These are phyloP conservation scores for Pipistrellus pipistrellus DNA, from an alignment of 2,797 vertebrate genomes.

Conservation along the genomic window DNA sequence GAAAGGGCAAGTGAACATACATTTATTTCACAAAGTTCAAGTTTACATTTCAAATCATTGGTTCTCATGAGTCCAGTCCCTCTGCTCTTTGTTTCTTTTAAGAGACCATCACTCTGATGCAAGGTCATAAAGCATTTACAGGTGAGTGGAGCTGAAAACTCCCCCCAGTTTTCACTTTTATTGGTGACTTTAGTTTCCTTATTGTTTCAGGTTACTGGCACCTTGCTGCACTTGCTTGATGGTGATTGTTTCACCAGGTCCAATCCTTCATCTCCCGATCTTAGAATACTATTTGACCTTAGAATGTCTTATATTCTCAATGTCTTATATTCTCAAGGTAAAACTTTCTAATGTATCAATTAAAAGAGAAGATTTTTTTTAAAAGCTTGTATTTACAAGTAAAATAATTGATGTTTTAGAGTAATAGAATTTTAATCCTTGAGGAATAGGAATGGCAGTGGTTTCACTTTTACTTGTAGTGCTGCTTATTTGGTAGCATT, in stretches of 20 bases:
- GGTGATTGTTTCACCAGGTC: conserved; percentile 93
- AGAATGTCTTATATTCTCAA: conserved; percentile 95
- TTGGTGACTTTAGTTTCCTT: background rate
- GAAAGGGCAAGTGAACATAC: no score
- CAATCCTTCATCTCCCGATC: conserved; percentile 89
- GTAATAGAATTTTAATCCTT: conserved; percentile 10
- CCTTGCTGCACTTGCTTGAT: conserved; percentile 93
- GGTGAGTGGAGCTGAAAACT: background rate
- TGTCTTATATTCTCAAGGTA: conserved; percentile 94
- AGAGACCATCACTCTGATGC: background rate
- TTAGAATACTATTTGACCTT: conserved; percentile 96
- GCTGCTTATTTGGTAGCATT: no score
- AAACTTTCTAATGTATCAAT: background rate
- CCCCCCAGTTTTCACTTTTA: background rate
- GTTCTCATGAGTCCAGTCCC: background rate
- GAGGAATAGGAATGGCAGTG: background rate
- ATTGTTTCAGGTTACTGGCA: conserved; percentile 90
- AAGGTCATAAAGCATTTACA: background rate
- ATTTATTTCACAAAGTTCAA: background rate
- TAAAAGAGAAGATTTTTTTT: background rate
- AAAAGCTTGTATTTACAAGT: background rate
- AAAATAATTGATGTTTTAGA: background rate
- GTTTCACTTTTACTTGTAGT: background rate
- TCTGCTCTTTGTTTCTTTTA: conserved; percentile 21
- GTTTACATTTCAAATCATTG: background rate